These are phyloP conservation scores for Paraescarpia echinospica DNA, from an alignment of 1,140 invertebrate species.

Conservation along the genomic window DNA sequence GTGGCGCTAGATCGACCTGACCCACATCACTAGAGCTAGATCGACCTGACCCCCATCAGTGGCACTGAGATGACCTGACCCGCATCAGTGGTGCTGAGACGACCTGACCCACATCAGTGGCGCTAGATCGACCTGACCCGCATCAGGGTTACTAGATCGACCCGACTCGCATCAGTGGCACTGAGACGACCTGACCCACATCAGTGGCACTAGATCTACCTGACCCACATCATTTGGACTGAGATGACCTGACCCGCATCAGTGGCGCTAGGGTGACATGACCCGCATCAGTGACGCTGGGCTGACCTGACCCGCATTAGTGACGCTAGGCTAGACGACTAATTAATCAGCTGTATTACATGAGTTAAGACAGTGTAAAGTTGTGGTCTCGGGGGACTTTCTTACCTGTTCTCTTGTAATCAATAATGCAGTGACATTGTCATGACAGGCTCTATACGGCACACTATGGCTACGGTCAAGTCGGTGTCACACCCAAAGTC, in stretches of 20 bases:
- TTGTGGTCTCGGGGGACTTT: not conserved
- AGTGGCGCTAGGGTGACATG: not conserved
- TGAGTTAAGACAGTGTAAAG: not conserved
- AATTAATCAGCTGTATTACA: not conserved
- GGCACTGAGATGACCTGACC: not conserved
- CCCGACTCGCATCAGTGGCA: too few species aligned
- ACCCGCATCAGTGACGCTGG: not conserved
- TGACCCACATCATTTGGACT: not conserved
- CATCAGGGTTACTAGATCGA: too few species aligned
- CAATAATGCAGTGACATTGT: not conserved
- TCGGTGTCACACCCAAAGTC: not conserved
- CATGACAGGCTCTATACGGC: not conserved
- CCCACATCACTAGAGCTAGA: too few species aligned
- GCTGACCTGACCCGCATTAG: not conserved
- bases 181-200: not conserved
- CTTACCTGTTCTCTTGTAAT: not conserved
- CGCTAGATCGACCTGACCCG: too few species aligned
- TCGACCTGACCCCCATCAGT: too few species aligned
- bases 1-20: too few species aligned
- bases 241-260: not conserved
- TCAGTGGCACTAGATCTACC: too few species aligned
- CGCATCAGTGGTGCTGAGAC: too few species aligned
- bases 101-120: not conserved
- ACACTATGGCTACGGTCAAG: not conserved
- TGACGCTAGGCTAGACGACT: not conserved